Evolutionary conservation across 2,113 vertebrate genomes (phyloP).

Genomic region (Heterochromis multidens): DNA sequence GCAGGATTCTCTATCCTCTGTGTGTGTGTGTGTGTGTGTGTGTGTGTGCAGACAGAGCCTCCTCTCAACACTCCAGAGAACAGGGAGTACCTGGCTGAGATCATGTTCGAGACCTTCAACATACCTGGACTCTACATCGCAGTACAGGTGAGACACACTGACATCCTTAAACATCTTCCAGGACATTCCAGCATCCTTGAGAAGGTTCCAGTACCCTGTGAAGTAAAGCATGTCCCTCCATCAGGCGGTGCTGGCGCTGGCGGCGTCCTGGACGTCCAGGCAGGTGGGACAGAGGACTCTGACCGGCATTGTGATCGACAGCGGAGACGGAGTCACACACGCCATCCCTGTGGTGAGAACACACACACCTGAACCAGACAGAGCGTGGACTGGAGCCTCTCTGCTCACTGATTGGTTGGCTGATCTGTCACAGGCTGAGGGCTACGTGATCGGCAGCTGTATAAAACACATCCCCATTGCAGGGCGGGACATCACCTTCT

Average conservation of each 20-base stretch:
- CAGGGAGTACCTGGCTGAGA: slow-evolving; percentile 98
- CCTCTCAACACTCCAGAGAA: slow-evolving; percentile 98
- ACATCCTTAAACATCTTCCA: background rate
- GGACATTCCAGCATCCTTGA: background rate
- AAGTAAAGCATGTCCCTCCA: background rate
- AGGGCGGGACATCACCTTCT: slow-evolving; percentile 97
- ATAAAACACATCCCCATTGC: slow-evolving; percentile 99
- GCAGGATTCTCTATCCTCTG: background rate
- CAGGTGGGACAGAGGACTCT: slow-evolving; percentile 95
- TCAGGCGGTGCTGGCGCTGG: slow-evolving; percentile 95
- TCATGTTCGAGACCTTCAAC: slow-evolving; percentile 99
- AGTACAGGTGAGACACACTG: slow-evolving; percentile 84
- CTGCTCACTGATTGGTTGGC: background rate
- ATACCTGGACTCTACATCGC: slow-evolving; percentile 98
- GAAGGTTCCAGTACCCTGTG: background rate
- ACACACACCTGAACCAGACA: background rate
- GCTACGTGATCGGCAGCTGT: slow-evolving; percentile 98
- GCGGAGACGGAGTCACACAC: slow-evolving; percentile 96
- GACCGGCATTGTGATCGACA: slow-evolving; percentile 97
- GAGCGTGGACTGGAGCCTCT: background rate
- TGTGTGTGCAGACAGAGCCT: slow-evolving; percentile 86
- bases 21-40: accelerated
- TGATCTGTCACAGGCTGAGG: slow-evolving; percentile 84
- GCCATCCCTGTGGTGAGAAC: slow-evolving; percentile 94
- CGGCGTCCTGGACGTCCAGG: slow-evolving; percentile 97